A percentile compares a stretch with the other conserved stretches of the same genome.
Conservation (phyloP, 2,113 vertebrate species). For the Catharus minimus region DNA sequence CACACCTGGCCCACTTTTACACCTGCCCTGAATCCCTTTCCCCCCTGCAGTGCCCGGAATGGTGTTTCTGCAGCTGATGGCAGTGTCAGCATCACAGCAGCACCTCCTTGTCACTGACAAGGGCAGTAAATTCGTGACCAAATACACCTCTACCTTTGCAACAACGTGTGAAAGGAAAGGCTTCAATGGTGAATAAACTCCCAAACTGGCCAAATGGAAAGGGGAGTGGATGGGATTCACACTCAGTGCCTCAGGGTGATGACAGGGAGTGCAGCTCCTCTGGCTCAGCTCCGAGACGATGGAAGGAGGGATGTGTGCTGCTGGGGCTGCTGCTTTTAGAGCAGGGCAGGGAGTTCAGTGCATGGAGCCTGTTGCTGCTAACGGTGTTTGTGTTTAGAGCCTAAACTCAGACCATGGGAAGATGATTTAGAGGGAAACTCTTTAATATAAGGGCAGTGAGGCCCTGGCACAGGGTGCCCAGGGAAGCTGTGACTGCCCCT, state of each 20-base stretch:
- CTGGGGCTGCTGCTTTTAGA: not conserved
- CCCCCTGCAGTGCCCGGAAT: not conserved
- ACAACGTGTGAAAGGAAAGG: not conserved
- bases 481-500: not conserved
- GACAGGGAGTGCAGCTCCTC: not conserved
- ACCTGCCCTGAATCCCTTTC: not conserved
- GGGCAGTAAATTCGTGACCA: accelerated
- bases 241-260: not conserved
- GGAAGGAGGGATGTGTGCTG: not conserved
- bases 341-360: not conserved
- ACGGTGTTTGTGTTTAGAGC: conserved; percentile 18
- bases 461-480: not conserved
- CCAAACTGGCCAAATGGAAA: not conserved
- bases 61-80: not conserved
- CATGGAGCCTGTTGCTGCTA: not conserved
- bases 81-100: not conserved
- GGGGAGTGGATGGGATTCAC: not conserved
- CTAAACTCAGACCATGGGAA: not conserved
- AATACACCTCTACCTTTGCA: not conserved
- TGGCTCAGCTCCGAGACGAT: not conserved
- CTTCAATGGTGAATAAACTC: not conserved
- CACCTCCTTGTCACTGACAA: not conserved
- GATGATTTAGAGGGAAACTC: not conserved
- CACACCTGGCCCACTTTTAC: not conserved
- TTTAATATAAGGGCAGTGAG: too few species aligned